These are phyloP conservation scores for Numenius arquata DNA, from an alignment of 2,113 vertebrate species.

Conservation along the genomic window DNA sequence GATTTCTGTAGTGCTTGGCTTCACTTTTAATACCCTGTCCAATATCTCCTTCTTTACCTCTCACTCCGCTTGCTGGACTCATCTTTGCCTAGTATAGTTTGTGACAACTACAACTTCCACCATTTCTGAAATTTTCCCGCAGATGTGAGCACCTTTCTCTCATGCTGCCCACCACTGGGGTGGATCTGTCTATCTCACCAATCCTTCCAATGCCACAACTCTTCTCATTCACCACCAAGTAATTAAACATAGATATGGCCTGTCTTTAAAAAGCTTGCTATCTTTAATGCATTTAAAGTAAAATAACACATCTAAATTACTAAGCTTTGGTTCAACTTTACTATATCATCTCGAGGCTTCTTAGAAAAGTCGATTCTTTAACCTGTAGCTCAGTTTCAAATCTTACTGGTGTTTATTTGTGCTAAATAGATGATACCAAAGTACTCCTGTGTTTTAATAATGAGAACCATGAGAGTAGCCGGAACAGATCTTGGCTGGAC, in stretches of 20 bases:
- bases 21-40: neutral
- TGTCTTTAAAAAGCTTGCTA: neutral
- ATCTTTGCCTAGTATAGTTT: neutral
- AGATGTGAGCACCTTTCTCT: neutral
- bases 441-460: neutral
- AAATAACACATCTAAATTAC: neutral
- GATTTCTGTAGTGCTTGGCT: neutral
- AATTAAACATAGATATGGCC: neutral
- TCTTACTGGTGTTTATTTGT: neutral
- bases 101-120: neutral
- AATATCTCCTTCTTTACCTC: neutral
- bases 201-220: neutral
- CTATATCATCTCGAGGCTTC: neutral
- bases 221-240: neutral
- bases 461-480: neutral
- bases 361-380: neutral
- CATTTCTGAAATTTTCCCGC: neutral
- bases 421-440: neutral
- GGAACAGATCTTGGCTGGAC: neutral
- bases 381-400: neutral
- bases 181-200: neutral
- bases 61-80: neutral
- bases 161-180: neutral
- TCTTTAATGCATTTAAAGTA: neutral
- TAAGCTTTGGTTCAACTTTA: neutral